Base-by-base conservation (phyloP, 2,113 vertebrate species). In the Notarius lentiginosus region DNA sequence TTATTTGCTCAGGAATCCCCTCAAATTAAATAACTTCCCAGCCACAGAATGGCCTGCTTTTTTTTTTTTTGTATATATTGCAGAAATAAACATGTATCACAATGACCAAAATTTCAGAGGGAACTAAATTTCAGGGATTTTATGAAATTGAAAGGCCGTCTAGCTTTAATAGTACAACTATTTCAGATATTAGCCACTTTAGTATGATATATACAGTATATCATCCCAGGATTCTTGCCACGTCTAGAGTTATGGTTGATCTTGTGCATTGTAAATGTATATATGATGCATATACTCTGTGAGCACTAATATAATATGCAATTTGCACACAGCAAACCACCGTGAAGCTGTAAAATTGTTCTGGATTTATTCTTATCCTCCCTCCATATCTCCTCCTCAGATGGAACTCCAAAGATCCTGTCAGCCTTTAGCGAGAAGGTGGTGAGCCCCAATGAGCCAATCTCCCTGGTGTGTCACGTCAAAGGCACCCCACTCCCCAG, bases 351-450 rank as follows among this genome's bases (percentile, higher is more conserved):
- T n/a, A n/a, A 51, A 51, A n/a, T n/a, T 22, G 7, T 72, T 58
- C 53, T 58, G 18, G 10, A 11, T 47, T 15, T n/a, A 55, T 70
- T 61, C 22, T 82, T 65, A 12, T 77, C 8, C 76, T 17, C 81
- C 11, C 75, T 53, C 8, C 20, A 24, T 0, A 24, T 53, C 65
- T 73, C 27, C 60, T 4, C 17, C 68, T 49, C 94, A 99, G 98
- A 99, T 5, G 98, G 98, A 84, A 99, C 98, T 20, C 98, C 98
- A 65, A 99, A 99, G 95, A 99, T 99, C 66, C 96, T 98, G 90
- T 97, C 97, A 53, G 97, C 97, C 86, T 99, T 99, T 92, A 99
- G 97, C 2, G 98, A 99, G 92, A 98, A 99, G 87, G 98, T 99
- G 90, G 97, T 99, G 89, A 99, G 97, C 87, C 97, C 97, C 0